Evolutionary conservation across 2,888 invertebrate genomes (phyloP).

Genomic region (Aspidiotus destructor): DNA sequence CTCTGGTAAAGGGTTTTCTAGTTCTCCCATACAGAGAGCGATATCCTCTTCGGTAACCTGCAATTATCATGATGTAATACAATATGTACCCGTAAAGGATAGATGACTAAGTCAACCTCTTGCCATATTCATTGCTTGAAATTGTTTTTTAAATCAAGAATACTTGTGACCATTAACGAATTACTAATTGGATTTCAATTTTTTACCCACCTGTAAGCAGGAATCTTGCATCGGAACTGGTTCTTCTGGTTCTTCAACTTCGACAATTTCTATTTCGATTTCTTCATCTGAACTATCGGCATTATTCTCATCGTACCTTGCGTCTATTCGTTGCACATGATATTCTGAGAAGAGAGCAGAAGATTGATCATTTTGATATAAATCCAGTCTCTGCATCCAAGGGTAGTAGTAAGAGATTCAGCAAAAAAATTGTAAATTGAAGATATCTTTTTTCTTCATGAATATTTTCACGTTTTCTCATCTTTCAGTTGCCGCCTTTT

Average conservation of each 20-base stretch:
- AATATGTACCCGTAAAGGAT: too few species aligned
- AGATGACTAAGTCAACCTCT: not conserved
- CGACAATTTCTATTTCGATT: constrained; percentile 64
- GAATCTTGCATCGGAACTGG: constrained; percentile 78
- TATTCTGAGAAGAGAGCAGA: not conserved
- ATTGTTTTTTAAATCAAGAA: not conserved
- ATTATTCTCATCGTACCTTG: constrained; percentile 46
- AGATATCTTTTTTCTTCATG: too few species aligned
- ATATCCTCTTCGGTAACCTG: constrained; percentile 78
- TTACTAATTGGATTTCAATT: not conserved
- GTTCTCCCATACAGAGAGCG: constrained; percentile 69
- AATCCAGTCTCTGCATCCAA: not conserved
- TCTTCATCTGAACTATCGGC: constrained; percentile 50
- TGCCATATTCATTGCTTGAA: not conserved
- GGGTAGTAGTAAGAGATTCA: too few species aligned
- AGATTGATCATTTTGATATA: not conserved
- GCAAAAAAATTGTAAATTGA: too few species aligned
- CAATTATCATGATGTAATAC: not conserved
- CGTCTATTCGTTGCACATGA: constrained; percentile 40
- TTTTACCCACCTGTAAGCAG: constrained; percentile 61
- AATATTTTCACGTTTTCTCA: too few species aligned
- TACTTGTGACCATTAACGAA: not conserved
- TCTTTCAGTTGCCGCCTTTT: too few species aligned
- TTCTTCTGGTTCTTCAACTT: constrained; percentile 68
- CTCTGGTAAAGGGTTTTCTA: constrained; percentile 61